Conservation (phyloP, 1,140 invertebrate genomes). For the Lepidurus couesii region DNA sequence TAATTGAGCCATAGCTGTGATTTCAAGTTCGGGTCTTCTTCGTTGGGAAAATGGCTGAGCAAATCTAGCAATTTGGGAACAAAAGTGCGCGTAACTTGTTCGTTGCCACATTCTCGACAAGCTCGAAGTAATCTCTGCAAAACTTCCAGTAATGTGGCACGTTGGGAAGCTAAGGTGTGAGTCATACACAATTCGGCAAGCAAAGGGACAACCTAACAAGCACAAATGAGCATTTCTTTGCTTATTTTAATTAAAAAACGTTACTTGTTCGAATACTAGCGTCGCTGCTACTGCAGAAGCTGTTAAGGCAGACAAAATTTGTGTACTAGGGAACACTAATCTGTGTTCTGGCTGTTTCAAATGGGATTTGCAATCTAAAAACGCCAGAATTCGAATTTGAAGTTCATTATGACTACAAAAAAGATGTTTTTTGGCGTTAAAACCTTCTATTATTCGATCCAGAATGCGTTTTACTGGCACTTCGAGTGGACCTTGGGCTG, state of each 20-base stretch:
- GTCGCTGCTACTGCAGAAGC: not conserved
- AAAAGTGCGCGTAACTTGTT: not conserved
- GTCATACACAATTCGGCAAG: not conserved
- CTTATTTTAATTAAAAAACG: not conserved
- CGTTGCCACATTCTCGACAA: not conserved
- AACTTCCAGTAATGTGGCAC: not conserved
- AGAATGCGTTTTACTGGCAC: not conserved
- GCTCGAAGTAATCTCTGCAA: slow-evolving; percentile 7
- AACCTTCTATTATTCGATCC: not conserved
- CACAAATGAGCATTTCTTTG: not conserved
- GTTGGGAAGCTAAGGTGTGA: not conserved
- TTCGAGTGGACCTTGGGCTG: not conserved
- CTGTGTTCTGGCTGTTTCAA: slow-evolving; percentile 40
- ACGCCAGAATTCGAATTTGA: slow-evolving; percentile 1
- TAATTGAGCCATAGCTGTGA: not conserved
- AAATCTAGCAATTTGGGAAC: not conserved
- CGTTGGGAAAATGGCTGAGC: not conserved
- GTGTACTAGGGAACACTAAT: slow-evolving; percentile 39
- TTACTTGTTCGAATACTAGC: not conserved
- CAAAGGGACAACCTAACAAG: not conserved
- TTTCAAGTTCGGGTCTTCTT: not conserved
- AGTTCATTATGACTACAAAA: not conserved
- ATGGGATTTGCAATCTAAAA: slow-evolving; percentile 39
- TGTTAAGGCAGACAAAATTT: slow-evolving; percentile 35
- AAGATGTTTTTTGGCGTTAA: not conserved